Percentiles rank a stretch among this genome's conserved stretches.
These are phyloP conservation scores for Cyanistes caeruleus DNA, from an alignment of 2,113 vertebrate species.

Conservation along the genomic window DNA sequence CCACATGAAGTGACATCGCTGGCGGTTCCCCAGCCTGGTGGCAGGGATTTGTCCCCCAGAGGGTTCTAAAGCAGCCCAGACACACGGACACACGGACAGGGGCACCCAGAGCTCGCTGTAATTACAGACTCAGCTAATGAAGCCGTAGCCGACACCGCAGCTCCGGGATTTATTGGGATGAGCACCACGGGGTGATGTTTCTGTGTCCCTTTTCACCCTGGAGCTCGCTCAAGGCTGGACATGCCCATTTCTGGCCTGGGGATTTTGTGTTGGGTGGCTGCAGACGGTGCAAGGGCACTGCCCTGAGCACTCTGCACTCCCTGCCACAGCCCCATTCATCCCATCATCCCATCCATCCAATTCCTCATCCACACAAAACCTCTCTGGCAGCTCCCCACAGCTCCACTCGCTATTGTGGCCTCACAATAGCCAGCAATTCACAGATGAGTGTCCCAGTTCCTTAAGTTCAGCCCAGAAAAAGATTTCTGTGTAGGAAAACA, in stretches of 20 bases:
- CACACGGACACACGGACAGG: background rate
- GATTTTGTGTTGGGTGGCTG: background rate
- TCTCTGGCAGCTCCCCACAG: background rate
- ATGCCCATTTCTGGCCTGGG: background rate
- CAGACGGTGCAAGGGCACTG: background rate
- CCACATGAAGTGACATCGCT: background rate
- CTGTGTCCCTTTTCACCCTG: background rate
- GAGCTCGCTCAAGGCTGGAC: background rate
- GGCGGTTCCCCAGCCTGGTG: background rate
- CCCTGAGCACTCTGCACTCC: background rate
- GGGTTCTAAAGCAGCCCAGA: background rate
- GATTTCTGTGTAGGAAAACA: background rate
- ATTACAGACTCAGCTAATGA: background rate
- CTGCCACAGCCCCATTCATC: background rate
- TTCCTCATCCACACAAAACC: background rate
- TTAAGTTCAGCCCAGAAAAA: background rate
- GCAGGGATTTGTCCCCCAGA: background rate
- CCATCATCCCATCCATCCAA: background rate
- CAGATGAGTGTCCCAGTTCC: background rate
- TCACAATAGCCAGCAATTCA: background rate
- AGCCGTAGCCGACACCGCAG: accelerated
- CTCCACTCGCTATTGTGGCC: background rate
- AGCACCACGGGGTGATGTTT: background rate
- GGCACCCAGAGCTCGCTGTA: background rate
- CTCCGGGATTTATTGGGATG: background rate